A percentile compares a stretch with the other conserved stretches of the same genome.
Evolutionary conservation across 2,113 vertebrate genomes (phyloP).

Genomic region (Erinaceus europaeus): DNA sequence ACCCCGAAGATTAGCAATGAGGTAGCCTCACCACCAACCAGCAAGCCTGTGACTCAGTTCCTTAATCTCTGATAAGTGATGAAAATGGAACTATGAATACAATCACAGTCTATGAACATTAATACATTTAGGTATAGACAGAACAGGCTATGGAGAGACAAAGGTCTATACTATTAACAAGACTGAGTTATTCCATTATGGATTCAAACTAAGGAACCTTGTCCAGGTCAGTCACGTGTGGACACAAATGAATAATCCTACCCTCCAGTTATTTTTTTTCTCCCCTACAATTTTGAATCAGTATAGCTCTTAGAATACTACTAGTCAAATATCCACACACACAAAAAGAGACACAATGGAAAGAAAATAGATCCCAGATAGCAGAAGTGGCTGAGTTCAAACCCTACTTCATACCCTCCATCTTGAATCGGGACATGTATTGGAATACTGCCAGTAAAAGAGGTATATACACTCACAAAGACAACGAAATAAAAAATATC

Average conservation of each 20-base stretch:
- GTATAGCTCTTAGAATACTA: neutral
- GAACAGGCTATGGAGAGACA: neutral
- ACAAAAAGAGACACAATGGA: neutral
- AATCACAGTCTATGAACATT: too few species aligned
- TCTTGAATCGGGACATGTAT: too few species aligned
- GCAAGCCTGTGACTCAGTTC: neutral
- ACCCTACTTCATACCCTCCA: neutral
- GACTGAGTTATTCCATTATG: too few species aligned
- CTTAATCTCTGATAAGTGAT: neutral
- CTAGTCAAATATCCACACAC: neutral
- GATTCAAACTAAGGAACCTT: neutral
- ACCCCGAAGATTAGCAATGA: neutral
- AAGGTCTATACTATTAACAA: too few species aligned
- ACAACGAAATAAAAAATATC: too few species aligned
- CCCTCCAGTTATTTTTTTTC: neutral
- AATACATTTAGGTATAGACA: neutral
- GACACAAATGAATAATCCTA: neutral
- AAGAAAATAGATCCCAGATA: neutral
- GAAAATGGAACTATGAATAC: neutral
- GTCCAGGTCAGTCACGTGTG: neutral
- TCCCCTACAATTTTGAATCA: neutral
- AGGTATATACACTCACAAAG: too few species aligned
- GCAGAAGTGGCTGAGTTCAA: neutral
- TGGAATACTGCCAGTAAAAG: too few species aligned
- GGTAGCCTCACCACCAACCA: neutral